Conservation (phyloP, 2,888 invertebrate genomes). For the Cryptocephalus moraei region DNA sequence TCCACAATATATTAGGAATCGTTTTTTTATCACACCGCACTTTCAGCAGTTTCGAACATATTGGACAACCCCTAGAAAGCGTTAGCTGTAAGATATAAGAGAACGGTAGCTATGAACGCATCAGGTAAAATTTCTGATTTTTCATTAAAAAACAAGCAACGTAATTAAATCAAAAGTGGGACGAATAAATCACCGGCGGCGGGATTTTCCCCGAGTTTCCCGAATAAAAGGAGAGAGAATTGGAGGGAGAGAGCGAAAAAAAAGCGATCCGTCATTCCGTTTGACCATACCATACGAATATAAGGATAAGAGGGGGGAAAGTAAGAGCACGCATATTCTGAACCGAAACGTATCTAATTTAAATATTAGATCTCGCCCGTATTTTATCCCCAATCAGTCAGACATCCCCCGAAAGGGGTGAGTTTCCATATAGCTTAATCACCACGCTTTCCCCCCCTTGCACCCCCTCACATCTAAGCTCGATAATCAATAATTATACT, state of each 20-base stretch:
- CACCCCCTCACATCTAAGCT: conserved; percentile 35
- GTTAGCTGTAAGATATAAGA: no score
- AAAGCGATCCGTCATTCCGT: conserved; percentile 13
- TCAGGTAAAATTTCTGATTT: conserved; percentile 1
- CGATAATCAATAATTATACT: conserved; percentile 54
- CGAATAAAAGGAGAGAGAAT: conserved; percentile 5
- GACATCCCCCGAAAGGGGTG: conserved; percentile 39
- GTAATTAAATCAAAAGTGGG: conserved; percentile 14
- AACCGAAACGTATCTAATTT: conserved; percentile 33
- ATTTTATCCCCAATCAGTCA: conserved; percentile 39
- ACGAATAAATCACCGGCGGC: conserved; percentile 10
- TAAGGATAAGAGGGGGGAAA: conserved; percentile 14
- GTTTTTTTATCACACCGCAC: no score
- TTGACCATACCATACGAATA: conserved; percentile 10
- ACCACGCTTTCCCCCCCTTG: conserved; percentile 34
- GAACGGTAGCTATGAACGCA: no score
- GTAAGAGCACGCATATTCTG: conserved; percentile 9
- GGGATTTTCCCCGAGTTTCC: conserved; percentile 5
- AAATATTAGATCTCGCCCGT: conserved; percentile 40
- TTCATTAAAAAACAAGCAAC: conserved; percentile 8
- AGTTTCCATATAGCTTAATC: conserved; percentile 50
- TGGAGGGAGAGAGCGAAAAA: conserved; percentile 2
- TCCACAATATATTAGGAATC: no score
- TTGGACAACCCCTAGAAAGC: no score
- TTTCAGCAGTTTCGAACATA: no score